Percentiles rank a stretch among this genome's conserved stretches.
These are phyloP conservation scores for Cathartes aura DNA, from an alignment of 2,113 vertebrate species.

Conservation along the genomic window DNA sequence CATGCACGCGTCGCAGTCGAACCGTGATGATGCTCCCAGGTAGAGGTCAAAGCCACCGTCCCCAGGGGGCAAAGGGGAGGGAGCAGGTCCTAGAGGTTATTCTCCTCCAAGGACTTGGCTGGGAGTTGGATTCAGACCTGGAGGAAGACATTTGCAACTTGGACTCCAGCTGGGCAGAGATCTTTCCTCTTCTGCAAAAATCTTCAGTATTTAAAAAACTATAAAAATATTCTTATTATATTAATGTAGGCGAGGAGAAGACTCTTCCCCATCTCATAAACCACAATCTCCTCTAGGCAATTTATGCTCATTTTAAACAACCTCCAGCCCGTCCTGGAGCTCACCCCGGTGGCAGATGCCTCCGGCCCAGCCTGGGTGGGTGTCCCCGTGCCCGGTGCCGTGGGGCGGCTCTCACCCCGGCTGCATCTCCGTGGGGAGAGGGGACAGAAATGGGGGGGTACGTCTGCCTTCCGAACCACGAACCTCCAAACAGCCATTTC, in stretches of 20 bases:
- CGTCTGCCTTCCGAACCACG: rapidly evolving
- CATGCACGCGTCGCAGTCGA: rapidly evolving
- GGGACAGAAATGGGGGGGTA: neutral
- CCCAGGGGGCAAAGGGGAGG: neutral
- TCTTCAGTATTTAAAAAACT: neutral
- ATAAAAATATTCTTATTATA: neutral
- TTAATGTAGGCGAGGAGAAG: neutral
- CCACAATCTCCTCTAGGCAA: neutral
- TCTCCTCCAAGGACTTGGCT: neutral
- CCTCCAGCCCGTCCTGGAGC: neutral
- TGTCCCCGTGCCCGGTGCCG: rapidly evolving
- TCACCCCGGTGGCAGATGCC: neutral
- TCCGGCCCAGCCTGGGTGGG: neutral
- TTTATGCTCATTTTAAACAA: neutral
- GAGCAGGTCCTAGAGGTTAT: neutral
- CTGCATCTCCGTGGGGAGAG: neutral
- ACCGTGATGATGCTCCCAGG: rapidly evolving
- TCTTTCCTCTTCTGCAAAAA: neutral
- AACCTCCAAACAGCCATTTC: neutral
- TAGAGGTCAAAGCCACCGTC: neutral
- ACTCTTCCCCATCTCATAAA: neutral
- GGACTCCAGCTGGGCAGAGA: neutral
- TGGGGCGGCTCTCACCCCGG: rapidly evolving
- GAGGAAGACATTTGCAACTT: neutral
- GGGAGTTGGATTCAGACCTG: neutral